Percentiles rank a stretch among this genome's conserved stretches.
These are phyloP conservation scores for Trichonephila inaurata DNA, from an alignment of 1,140 invertebrate genomes.

Conservation along the genomic window DNA sequence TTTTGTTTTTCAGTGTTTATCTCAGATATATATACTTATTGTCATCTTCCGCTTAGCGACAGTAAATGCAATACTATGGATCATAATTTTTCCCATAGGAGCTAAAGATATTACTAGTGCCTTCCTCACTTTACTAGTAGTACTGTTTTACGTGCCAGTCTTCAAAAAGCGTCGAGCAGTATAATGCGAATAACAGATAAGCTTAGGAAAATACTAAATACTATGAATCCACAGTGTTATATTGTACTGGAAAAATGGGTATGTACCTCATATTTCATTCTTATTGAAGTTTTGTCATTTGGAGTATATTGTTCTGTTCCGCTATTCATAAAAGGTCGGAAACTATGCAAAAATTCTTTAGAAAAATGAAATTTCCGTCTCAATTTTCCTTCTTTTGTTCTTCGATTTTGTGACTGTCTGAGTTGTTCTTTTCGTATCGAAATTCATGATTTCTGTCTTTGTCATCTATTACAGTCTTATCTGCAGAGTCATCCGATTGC, in stretches of 20 bases:
- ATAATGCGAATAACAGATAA: background rate
- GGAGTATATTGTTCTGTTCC: background rate
- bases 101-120: background rate
- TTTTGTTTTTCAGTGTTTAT: too few relatives aligned
- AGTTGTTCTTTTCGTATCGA: background rate
- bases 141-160: background rate
- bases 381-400: background rate
- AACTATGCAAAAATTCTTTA: background rate
- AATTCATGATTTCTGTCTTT: background rate
- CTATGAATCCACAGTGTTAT: background rate
- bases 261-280: background rate
- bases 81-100: too few relatives aligned
- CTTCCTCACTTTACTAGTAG: background rate
- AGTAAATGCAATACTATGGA: background rate
- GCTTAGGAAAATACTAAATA: background rate
- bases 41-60: too few relatives aligned
- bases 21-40: too few relatives aligned
- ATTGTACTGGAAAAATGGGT: background rate
- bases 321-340: background rate
- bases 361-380: background rate
- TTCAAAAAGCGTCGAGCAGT: background rate
- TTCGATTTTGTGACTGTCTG: background rate
- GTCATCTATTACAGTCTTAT: background rate
- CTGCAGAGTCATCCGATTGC: background rate
- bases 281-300: background rate